These are phyloP conservation scores for Semicossyphus pulcher DNA, from an alignment of 2,113 vertebrate genomes.

Conservation along the genomic window DNA sequence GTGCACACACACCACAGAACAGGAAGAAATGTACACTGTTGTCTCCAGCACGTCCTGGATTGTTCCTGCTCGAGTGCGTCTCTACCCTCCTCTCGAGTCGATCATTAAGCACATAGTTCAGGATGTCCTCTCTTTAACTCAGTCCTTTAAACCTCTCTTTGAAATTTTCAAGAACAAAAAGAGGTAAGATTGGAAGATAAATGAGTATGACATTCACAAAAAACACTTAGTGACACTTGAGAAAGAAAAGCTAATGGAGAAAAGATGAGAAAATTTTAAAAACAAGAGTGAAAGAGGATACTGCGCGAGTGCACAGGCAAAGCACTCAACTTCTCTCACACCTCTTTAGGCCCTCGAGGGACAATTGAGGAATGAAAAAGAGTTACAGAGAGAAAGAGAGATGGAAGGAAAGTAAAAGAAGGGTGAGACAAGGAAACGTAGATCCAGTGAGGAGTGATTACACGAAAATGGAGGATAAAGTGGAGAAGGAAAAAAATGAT, in stretches of 20 bases:
- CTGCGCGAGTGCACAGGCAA: background rate
- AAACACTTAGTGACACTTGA: slow-evolving; percentile 23
- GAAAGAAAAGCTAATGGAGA: slow-evolving; percentile 7
- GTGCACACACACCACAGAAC: too few relatives aligned
- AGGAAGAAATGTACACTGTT: background rate
- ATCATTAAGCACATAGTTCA: slow-evolving; percentile 51
- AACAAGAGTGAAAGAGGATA: background rate
- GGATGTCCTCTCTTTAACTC: slow-evolving; percentile 28
- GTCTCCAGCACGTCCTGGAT: slow-evolving; percentile 28
- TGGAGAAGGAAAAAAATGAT: background rate
- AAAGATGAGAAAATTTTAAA: background rate
- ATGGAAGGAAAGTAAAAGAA: background rate
- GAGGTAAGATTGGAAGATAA: background rate
- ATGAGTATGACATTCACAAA: slow-evolving; percentile 24
- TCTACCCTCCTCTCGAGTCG: background rate
- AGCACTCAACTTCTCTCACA: slow-evolving; percentile 4
- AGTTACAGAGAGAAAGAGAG: slow-evolving; percentile 2
- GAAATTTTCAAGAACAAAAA: slow-evolving; percentile 6
- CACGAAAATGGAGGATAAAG: slow-evolving; percentile 3
- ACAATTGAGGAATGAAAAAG: background rate
- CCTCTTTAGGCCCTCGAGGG: background rate
- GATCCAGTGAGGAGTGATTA: background rate
- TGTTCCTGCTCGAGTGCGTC: slow-evolving; percentile 24
- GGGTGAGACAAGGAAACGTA: background rate
- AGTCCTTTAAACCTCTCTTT: slow-evolving; percentile 21